Evolutionary conservation across 2,888 invertebrate species (phyloP), one percentile per base, ranked within the genome.

Genomic region (Thera britannica): DNA sequence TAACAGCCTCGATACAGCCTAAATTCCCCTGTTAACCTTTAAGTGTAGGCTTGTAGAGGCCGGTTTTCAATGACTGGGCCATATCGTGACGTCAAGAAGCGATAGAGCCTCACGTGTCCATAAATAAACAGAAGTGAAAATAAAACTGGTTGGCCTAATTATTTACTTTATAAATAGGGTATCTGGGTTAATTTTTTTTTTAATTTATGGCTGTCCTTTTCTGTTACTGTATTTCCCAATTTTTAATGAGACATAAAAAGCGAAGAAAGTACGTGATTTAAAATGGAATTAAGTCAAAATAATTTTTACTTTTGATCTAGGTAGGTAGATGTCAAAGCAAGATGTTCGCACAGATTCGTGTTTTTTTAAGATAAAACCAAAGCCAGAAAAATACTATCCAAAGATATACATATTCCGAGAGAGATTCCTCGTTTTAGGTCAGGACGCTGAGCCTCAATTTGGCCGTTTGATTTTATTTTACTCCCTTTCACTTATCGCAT

Each of bases 121-220:
- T 79, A 81, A 82, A 84, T 83, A 83, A 80, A 78, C 77, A 70
- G 77, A 69, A 63, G 73, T 75, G 74, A 82, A 84, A 83, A 83
- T 84, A 84, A 82, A 79, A 78, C 78, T 73, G 76, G 77, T 72
- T 79, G 84, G 73, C 83, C 83, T 84, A 81, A 83, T 82, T 85
- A 81, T 83, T 81, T 78, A 81, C 79, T 79, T 76, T 77, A 75
- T 74, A 75, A 79, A 78, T 77, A 76, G 79, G 75, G 66, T 70
- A 70, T 69, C 76, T 75, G 72, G 74, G 75, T 72, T 73, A 67
- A 64, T 66, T 65, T 51, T 67, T 63, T 23, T 62, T 44, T 56
- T 6, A 23, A 6, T 51, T 23, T 23, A 51, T 23, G 2, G 6
- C 23, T 51, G 4, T 8, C 6, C 4, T 51, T 7, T 12, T 12